These are phyloP conservation scores for Crypturellus tataupa DNA, from an alignment of 2,797 vertebrate genomes.

Conservation along the genomic window DNA sequence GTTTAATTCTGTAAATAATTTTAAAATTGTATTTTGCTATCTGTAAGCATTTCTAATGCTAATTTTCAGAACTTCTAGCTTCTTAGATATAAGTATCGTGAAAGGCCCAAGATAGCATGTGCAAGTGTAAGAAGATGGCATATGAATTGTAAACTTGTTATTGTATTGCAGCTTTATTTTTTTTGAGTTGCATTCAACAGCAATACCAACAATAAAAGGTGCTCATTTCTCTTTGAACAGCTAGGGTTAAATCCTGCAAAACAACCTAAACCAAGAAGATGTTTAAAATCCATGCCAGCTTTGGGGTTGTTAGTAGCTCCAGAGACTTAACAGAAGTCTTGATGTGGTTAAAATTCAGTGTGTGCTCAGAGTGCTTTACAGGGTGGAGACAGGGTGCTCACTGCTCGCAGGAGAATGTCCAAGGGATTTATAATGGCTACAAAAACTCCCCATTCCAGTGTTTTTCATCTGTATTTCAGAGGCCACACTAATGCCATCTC, in stretches of 20 bases:
- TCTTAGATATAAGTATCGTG: neutral
- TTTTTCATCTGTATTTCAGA: slow-evolving; percentile 69
- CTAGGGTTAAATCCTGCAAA: neutral
- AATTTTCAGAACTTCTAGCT: neutral
- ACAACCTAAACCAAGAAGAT: neutral
- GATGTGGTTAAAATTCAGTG: neutral
- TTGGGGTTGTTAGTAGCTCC: neutral
- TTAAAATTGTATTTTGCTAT: neutral
- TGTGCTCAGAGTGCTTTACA: neutral
- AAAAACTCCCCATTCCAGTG: neutral
- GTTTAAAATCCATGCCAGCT: neutral
- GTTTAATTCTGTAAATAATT: neutral
- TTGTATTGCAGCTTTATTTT: neutral
- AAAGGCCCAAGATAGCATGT: neutral
- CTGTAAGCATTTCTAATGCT: neutral
- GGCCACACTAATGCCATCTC: slow-evolving; percentile 82
- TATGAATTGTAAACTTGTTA: neutral
- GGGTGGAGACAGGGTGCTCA: neutral
- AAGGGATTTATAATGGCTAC: neutral
- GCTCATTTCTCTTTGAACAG: neutral
- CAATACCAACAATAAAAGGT: neutral
- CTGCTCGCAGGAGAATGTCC: neutral
- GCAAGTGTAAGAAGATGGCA: neutral
- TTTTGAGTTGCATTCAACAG: neutral
- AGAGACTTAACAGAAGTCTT: neutral